Evolutionary conservation across 2,888 invertebrate species (phyloP), one percentile per base, ranked within the genome.

Genomic region (Graphium colonna): DNA sequence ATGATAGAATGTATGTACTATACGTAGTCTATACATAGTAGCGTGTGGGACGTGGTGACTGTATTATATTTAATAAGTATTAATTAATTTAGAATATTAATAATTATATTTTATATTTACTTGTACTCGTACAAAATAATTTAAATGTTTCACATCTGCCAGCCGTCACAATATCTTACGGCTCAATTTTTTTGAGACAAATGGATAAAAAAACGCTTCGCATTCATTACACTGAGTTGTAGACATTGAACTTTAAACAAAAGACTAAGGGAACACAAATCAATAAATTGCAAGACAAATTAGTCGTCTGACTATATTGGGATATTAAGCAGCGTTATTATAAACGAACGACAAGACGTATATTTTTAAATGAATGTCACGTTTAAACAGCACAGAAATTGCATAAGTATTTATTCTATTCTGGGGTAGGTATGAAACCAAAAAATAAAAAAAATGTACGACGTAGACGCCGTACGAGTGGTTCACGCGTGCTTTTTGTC

Each of bases 401-500:
- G 38, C 38, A 12, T 48, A 12, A 17, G 40, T n/a, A 40, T 15
- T 39, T 39, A 21, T 52, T 38, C 4, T 12, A 13, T 28, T 16
- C 17, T 12, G 13, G n/a, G 12, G 44, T n/a, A n/a, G n/a, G n/a
- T n/a, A 44, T 21, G 13, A 44, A 44, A 43, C 18, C 44, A 51
- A 28, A 18, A 40, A 44, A 49, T 39, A 45, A 41, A 46, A 31
- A 26, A 9, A 36, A 38, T 46, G 16, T n/a, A 43, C n/a, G 17
- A 40, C n/a, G 21, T 21, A 21, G 21, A 5, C 5, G 21, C 21
- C 21, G 28, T 10, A 15, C 15, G 7, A 53, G 48, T 43, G 38
- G 43, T 44, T 49, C 12, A 40, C 53, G 48, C 49, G 48, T 38
- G 15, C 21, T 54, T 53, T 53, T 48, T 54, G 16, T 31, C 16